Base-by-base conservation (phyloP, 2,888 invertebrate species). In the Acronicta psi region DNA sequence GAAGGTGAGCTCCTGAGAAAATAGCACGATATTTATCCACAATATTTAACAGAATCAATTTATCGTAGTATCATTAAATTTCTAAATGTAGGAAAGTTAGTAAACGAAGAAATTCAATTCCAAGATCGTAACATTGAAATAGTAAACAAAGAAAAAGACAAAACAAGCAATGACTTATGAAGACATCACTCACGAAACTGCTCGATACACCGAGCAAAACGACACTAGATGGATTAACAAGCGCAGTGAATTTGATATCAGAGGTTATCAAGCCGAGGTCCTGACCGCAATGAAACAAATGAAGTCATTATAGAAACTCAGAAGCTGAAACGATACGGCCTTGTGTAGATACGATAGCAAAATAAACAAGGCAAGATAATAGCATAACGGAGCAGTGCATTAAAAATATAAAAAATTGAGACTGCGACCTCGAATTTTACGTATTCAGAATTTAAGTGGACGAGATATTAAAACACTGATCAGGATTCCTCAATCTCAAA, bases 231-330 rank as follows among this genome's bases (percentile, higher is more conserved):
- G 62, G 69, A 74, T 74, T 72, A 73, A 75, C 59, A 63, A 68
- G 59, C 74, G 72, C 69, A 72, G 61, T 46, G 59, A 74, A 77
- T 74, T 71, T 47, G 73, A 81, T 82, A 80, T 36, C 59, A 78
- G 79, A 86, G 87, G 87, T 79, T 87, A 87, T 88, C 87, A 77
- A 71, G 75, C 68, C 71, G 66, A 74, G 81, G 80, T 83, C 84
- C 80, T 80, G 81, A 74, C 72, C 77, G 77, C 74, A 81, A 75
- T 82, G 74, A 53, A 76, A 77, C 79, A 77, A 80, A 69, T 65
- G 42, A 54, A 62, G 60, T 54, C 63, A 57, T 49, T 53, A 61
- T 65, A 70, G 71, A 70, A 59, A 69, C 56, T 75, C 67, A 44
- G 43, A 74, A 59, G 65, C 54, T 69, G 71, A 68, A 78, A 75